Conservation (phyloP, 2,888 invertebrate genomes). For the Drosophila dives region DNA sequence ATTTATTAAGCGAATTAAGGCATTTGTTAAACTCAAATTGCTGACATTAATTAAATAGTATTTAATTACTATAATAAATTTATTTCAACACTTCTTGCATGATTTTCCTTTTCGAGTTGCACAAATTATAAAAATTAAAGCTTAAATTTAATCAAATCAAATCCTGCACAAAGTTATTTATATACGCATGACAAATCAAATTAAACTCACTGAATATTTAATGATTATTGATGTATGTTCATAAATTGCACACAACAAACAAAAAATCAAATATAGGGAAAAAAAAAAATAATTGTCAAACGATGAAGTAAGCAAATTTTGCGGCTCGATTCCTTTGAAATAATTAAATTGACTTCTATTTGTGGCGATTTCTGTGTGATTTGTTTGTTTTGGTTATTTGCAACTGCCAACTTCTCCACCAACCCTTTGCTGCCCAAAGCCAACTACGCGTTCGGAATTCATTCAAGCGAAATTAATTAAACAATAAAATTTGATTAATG, state of each 20-base stretch:
- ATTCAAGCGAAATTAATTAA: slow-evolving; percentile 79
- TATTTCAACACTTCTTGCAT: neutral
- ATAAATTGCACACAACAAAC: slow-evolving; percentile 17
- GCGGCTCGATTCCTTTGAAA: slow-evolving; percentile 70
- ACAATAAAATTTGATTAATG: slow-evolving; percentile 80
- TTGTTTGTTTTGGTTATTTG: slow-evolving; percentile 64
- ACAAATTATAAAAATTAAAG: slow-evolving; percentile 12
- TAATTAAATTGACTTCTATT: slow-evolving; percentile 61
- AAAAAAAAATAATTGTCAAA: slow-evolving; percentile 51
- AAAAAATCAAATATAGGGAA: slow-evolving; percentile 1
- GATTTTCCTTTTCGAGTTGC: neutral
- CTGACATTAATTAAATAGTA: neutral
- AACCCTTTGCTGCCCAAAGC: neutral
- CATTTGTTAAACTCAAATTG: neutral
- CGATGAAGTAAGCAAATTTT: slow-evolving; percentile 46
- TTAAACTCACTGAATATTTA: slow-evolving; percentile 2
- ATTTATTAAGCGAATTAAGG: neutral
- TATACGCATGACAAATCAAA: slow-evolving; percentile 25
- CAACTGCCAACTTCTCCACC: neutral
- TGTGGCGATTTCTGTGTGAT: slow-evolving; percentile 64
- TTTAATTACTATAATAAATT: slow-evolving; percentile 1
- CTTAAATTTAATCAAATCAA: neutral
- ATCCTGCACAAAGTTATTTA: neutral
- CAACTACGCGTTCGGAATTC: slow-evolving; percentile 42
- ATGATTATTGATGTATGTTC: slow-evolving; percentile 25